Conservation (phyloP, 2,797 vertebrate genomes). For the Coregonus suidteri region DNA sequence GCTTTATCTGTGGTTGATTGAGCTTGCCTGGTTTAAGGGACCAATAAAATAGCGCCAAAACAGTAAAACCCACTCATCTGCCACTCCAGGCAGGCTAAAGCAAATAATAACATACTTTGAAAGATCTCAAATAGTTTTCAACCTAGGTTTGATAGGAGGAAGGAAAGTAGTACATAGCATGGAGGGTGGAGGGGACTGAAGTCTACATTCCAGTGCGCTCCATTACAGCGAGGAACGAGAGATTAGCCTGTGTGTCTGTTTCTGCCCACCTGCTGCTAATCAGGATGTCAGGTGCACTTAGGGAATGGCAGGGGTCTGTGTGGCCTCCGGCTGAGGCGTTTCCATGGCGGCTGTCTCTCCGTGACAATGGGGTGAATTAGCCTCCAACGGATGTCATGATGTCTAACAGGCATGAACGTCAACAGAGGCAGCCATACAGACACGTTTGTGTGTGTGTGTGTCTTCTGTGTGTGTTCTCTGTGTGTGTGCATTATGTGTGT, state of each 20-base stretch:
- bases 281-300: conserved; percentile 52
- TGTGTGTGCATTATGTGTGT: no score
- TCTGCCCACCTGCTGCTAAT: conserved; percentile 55
- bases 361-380: conserved; percentile 50
- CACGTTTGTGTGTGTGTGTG: background rate
- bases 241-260: conserved; percentile 35
- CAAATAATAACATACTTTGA: no score
- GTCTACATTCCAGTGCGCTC: conserved; percentile 33
- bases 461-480: background rate
- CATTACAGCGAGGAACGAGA: background rate
- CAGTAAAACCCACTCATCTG: background rate
- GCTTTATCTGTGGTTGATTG: no score
- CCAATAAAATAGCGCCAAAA: background rate
- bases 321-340: conserved; percentile 40
- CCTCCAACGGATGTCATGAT: conserved; percentile 48
- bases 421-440: conserved; percentile 44
- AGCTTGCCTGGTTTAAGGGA: no score
- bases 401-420: conserved; percentile 47
- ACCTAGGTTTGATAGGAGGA: no score
- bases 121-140: no score
- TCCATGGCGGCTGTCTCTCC: conserved; percentile 32
- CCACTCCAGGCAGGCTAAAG: no score
- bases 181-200: background rate
- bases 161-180: conserved; percentile 19
- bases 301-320: conserved; percentile 33